Percentiles rank a stretch among this genome's conserved stretches.
phyloP scores from a whole-genome alignment of 2,113 vertebrate genomes.

The Pygathrix nemaeus region DNA sequence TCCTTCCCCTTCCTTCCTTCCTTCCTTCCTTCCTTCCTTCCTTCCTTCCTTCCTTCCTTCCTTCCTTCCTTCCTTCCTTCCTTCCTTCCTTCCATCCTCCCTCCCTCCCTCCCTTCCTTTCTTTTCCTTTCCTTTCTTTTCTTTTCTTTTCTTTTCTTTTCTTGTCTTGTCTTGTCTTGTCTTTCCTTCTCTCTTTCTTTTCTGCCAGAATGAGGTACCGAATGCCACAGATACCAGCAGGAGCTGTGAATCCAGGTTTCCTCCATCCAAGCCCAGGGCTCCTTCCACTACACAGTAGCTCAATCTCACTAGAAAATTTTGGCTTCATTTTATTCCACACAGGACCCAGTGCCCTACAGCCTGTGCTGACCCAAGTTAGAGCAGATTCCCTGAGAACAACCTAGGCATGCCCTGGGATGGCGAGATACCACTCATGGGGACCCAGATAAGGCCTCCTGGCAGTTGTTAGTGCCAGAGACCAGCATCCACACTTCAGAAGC shows the following conservation, averaged over 20 bases:
- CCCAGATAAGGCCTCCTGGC: neutral
- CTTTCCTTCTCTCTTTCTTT: no score
- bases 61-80: fast-evolving
- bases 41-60: no score
- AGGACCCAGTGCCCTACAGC: neutral
- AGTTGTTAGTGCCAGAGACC: neutral
- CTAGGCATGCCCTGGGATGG: neutral
- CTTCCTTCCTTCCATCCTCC: fast-evolving
- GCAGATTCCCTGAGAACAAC: neutral
- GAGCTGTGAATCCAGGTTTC: neutral
- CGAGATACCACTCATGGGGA: neutral
- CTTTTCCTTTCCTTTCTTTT: no score
- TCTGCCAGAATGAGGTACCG: neutral
- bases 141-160: fast-evolving
- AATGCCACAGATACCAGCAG: neutral
- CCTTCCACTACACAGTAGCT: no score
- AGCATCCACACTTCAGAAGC: neutral
- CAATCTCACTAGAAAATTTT: neutral
- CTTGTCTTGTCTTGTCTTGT: no score
- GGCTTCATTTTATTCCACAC: neutral
- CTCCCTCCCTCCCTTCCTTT: no score
- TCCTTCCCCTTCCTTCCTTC: fast-evolving
- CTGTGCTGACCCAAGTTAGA: neutral
- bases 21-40: no score
- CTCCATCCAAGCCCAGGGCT: neutral